Conservation (phyloP, 2,797 vertebrate genomes). For the Epinephelus coioides region DNA sequence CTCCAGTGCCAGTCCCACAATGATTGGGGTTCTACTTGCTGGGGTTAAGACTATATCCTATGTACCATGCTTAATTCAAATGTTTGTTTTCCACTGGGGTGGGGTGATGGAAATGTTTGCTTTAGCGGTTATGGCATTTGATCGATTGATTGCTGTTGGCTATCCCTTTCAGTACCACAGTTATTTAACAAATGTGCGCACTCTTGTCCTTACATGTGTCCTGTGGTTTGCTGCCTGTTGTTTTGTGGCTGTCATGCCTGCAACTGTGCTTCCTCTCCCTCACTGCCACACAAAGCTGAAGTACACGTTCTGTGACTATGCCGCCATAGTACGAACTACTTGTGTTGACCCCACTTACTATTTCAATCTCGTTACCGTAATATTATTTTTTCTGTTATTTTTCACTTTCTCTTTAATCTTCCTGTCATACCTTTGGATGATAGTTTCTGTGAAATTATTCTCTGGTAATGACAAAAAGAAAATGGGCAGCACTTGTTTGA, state of each 20-base stretch:
- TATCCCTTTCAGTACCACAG: conserved; percentile 43
- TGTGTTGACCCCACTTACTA: conserved; percentile 23
- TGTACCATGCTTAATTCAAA: conserved; percentile 16
- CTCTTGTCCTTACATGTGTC: neutral
- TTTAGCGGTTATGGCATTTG: conserved; percentile 45
- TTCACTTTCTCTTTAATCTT: conserved; percentile 36
- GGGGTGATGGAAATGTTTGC: conserved; percentile 33
- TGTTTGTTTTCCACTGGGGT: conserved; percentile 17
- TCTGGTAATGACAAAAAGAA: conserved; percentile 34
- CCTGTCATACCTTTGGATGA: conserved; percentile 39
- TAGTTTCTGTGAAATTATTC: conserved; percentile 25
- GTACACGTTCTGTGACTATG: conserved; percentile 46
- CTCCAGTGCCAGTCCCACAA: conserved; percentile 52
- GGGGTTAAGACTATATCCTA: conserved; percentile 37
- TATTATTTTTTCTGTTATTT: conserved; percentile 18
- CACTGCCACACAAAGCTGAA: conserved; percentile 16
- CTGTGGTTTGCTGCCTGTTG: conserved; percentile 15
- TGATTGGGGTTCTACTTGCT: conserved; percentile 44
- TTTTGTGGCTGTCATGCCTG: conserved; percentile 18
- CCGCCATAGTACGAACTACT: conserved; percentile 25
- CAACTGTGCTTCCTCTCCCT: neutral
- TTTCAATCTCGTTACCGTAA: conserved; percentile 22
- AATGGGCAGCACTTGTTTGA: conserved; percentile 45
- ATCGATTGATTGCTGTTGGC: conserved; percentile 33
- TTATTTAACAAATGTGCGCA: conserved; percentile 37